Base-by-base conservation (phyloP, 2,797 vertebrate species). In the Ceryle rudis region DNA sequence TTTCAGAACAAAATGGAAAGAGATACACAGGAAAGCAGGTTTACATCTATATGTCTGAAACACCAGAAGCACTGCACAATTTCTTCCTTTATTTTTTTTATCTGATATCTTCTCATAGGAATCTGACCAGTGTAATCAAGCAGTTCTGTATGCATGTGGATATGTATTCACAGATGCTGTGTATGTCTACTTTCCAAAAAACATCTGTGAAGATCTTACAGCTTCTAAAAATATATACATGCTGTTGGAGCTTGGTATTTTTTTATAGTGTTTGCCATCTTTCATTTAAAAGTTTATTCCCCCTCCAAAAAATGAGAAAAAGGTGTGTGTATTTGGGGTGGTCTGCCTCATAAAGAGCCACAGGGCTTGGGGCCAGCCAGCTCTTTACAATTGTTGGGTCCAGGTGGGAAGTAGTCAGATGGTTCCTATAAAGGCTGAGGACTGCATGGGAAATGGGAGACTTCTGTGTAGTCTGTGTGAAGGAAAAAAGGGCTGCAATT, bases 371-470 rank as follows among this genome's bases (percentile, higher is more conserved):
- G 81, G 89, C 86, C 93, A 92, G 71, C 13, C 84, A 92, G 80
- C 74, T 87, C 73, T 80, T 74, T 93, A 39, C 86, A 89, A 61
- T 93, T 85, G 94, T 33, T 86, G 82, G 22, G 49, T 80, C 86
- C 93, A 96, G 86, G 92, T 92, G 81, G 92, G 84, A 96, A 89
- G 57, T 44, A 54, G 52, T 95, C 85, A 81, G 86, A 77, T 86
- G 78, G 71, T 78, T 94, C 74, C 71, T 77, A 74, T 21, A 74
- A 52, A 85, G 67, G 71, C 74, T 78, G 51, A 89, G 44, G 71
- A 73, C 25, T 72, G n/a, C 18, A 39, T 11, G 17, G 28, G 29
- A 21, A 84, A 28, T 73, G 51, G 67, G 74, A 74, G 31, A 49
- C 60, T 92, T 82, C 18, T 90, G 28, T 71, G 78, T 89, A 87